Evolutionary conservation across 1,140 invertebrate genomes (phyloP), one percentile per base, ranked within the genome.

Genomic region (Atta colombica): DNA sequence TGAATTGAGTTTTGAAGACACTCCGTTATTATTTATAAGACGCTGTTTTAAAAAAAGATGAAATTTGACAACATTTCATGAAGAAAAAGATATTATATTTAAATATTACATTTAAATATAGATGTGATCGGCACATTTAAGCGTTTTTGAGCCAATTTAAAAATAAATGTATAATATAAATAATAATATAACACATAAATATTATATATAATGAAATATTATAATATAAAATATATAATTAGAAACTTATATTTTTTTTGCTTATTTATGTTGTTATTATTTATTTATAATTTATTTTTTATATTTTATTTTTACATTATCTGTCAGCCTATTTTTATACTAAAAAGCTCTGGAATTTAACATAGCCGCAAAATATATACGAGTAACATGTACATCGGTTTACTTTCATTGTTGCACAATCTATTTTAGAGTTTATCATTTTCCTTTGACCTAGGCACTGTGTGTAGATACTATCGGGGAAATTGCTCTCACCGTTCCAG

Each of bases 401-500:
- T 60, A 55, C 39, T 61, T 74, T 84, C 39, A 74, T 82, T 82
- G 39, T 84, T 61, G 80, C 68, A 21, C 55, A 74, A 75, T 12
- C 39, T 53, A 75, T 75, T 84, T 58, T n/a, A 28, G 69, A 75
- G 55, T 63, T 88, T 74, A 63, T 85, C 77, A 75, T 81, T 87
- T 77, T 63, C 81, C 87, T 86, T 58, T 68, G 80, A 84, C 69
- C 69, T 51, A 55, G 66, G 21, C 31, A 63, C 58, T 21, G 39
- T 75, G 55, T 74, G 25, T 72, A 82, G 87, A 89, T 89, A 81
- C 58, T 88, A 89, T 89, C 88, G 68, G 60, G 75, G 82, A 88
- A 89, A 89, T 89, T 89, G 87, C 87, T 85, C 81, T 89, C 84
- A 78, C 87, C 68, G 77, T 81, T 88, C 75, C 87, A 69, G 68